Evolutionary conservation across 2,113 vertebrate species (phyloP).

Genomic region (Arizona elegans): DNA sequence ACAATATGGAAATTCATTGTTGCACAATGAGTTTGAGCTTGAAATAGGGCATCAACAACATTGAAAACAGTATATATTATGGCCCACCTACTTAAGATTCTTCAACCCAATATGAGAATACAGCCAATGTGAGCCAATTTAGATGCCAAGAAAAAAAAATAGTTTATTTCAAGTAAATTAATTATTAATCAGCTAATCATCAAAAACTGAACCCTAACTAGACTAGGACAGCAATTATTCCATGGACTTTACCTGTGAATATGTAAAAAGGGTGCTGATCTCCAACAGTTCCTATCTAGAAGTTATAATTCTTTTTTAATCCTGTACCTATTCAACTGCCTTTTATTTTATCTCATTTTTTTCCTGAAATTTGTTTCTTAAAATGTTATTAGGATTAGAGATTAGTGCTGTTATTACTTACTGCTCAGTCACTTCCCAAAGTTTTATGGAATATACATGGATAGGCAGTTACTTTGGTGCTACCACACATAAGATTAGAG

Average conservation of each 20-base stretch:
- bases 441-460: neutral
- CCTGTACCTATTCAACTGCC: neutral
- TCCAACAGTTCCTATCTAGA: neutral
- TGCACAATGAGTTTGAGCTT: neutral
- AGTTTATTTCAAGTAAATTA: neutral
- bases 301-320: neutral
- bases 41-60: neutral
- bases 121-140: neutral
- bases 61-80: neutral
- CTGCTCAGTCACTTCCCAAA: neutral
- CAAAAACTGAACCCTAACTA: neutral
- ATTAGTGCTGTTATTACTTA: neutral
- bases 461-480: neutral
- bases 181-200: neutral
- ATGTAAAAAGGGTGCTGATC: neutral
- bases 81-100: neutral
- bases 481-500: neutral
- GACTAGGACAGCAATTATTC: neutral
- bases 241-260: neutral
- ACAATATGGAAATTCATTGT: neutral
- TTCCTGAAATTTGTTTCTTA: neutral
- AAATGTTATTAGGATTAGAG: neutral
- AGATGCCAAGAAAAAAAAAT: neutral
- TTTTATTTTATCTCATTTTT: neutral
- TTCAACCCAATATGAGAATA: neutral